Conservation (phyloP, 2,797 vertebrate species). For the Pipistrellus pipistrellus region DNA sequence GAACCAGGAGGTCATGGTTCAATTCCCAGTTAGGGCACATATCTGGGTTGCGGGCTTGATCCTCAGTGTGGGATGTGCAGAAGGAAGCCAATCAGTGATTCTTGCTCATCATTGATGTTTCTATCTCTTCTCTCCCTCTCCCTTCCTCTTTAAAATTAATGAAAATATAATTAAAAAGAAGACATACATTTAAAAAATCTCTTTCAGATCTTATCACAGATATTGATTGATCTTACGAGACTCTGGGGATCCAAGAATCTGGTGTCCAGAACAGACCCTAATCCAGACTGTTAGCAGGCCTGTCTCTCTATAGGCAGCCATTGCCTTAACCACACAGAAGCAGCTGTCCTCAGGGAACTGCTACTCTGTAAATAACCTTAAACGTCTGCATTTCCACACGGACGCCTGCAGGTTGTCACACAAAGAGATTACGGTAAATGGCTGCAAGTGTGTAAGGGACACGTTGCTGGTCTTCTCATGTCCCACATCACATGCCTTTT, state of each 20-base stretch:
- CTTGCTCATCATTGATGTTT: no score
- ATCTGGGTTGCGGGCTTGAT: no score
- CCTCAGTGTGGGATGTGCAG: no score
- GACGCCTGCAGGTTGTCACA: not conserved
- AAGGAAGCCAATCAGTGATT: no score
- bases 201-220: not conserved
- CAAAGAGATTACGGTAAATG: not conserved
- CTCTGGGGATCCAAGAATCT: not conserved
- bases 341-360: not conserved
- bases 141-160: no score
- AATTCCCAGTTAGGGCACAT: no score
- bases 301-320: accelerated
- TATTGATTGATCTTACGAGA: not conserved
- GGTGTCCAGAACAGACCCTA: no score
- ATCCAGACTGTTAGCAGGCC: not conserved
- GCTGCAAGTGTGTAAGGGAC: not conserved
- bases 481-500: not conserved
- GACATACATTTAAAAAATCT: not conserved
- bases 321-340: not conserved
- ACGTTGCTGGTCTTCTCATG: not conserved
- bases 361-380: not conserved
- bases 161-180: not conserved
- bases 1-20: no score
- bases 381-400: not conserved
- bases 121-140: no score